phyloP scores from a whole-genome alignment of 2,113 vertebrate genomes.

The Prochilodus magdalenae region DNA sequence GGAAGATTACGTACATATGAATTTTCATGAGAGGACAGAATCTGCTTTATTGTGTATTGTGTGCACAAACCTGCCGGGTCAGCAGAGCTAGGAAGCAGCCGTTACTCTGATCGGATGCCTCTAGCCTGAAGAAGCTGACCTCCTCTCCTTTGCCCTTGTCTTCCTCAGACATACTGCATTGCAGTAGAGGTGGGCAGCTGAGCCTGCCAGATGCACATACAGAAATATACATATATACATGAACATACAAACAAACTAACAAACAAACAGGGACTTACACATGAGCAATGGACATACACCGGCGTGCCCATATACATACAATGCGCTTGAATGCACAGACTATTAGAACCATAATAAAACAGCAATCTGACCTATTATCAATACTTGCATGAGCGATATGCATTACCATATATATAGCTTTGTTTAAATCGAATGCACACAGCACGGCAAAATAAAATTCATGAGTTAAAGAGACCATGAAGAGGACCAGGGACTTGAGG shows the following conservation, averaged over 20 bases:
- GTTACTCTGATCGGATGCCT: constrained; percentile 83
- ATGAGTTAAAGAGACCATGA: no score
- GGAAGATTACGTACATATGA: no score
- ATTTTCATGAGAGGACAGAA: no score
- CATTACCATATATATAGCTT: no score
- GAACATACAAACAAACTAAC: no score
- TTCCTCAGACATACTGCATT: constrained; percentile 62
- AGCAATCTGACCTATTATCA: no score
- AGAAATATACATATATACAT: not conserved
- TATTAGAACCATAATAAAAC: constrained; percentile 33
- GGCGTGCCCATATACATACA: constrained; percentile 1
- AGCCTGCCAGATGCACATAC: constrained; percentile 68
- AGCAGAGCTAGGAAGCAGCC: constrained; percentile 90
- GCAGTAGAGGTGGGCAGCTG: constrained; percentile 70
- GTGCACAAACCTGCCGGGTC: constrained; percentile 77
- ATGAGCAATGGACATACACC: not conserved
- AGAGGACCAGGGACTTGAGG: not conserved
- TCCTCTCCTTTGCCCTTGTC: constrained; percentile 27
- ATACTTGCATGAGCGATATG: no score
- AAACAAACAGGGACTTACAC: not conserved
- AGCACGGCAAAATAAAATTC: no score
- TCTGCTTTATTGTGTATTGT: constrained; percentile 31
- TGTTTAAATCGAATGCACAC: no score
- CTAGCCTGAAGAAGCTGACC: constrained; percentile 80
- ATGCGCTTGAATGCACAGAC: constrained; percentile 27